Base-by-base conservation (phyloP, 1,140 invertebrate genomes). In the Lepidostoma basale region DNA sequence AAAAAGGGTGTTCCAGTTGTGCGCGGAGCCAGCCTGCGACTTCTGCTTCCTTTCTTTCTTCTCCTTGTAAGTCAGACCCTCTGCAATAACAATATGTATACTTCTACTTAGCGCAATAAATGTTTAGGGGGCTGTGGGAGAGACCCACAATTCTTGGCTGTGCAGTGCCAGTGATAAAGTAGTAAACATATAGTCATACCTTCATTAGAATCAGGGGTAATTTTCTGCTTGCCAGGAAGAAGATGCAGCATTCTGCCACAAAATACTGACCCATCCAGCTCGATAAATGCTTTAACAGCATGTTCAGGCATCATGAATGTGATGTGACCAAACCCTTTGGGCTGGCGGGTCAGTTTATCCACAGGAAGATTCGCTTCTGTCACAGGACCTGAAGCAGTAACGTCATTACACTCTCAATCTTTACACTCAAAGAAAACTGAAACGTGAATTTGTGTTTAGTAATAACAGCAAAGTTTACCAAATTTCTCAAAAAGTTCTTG, bases 1-100 rank as follows among this genome's bases (percentile, higher is more conserved):
- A 78, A 99, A 99, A 8, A 99, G 77, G 0, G 95, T 89, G 80
- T 99, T 99, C 98, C 98, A 99, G 78, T 96, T 98, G 76, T 97
- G 91, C 0, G 92, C 88, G 2, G 89, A 91, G 16, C 86, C 86
- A 0, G 93, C 91, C 71, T 86, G 83, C 25, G 87, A 84, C 82
- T 98, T 98, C 64, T 89, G 77, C 78, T 96, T 88, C 33, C 89
- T 79, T 12, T 87, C 87, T 80, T 98, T 97, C 75, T 96, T 92
- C 71, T 94, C 87, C 79, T 99, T 98, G 72, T 87, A 97, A 36
- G 86, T 87, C 2, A 89, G 76, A 47, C 83, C 84, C 42, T 87
- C 88, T 89, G 70, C 22, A 79, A 81, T 73, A 33, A 16, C 47
- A 42, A 59, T 23, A 3, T 18, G 33, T 8, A 36, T 8, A 36